Conservation (phyloP, 2,888 invertebrate genomes). For the Dromius quadrimaculatus region DNA sequence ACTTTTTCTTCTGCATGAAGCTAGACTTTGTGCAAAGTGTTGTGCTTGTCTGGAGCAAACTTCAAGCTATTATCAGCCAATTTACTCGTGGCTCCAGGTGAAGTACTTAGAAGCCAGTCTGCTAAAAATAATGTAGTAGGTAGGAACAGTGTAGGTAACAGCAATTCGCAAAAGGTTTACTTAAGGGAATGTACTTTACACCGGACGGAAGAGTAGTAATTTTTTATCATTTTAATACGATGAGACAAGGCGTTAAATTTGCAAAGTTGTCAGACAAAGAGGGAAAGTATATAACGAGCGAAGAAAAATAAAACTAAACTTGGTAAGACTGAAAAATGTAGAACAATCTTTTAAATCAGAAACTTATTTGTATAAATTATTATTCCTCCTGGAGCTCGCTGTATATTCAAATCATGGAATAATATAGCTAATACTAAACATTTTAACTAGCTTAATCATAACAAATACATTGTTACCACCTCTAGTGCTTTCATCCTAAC, state of each 20-base stretch:
- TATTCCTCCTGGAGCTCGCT: background rate
- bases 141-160: background rate
- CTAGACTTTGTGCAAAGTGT: background rate
- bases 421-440: background rate
- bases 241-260: background rate
- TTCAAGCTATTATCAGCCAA: conserved; percentile 15
- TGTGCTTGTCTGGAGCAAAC: background rate
- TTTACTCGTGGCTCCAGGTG: conserved; percentile 3
- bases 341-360: background rate
- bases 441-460: background rate
- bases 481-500: background rate
- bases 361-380: background rate
- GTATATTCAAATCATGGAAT: no score
- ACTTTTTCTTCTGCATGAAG: background rate
- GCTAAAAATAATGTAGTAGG: conserved; percentile 10
- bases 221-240: conserved; percentile 1
- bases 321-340: no score
- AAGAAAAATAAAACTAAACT: background rate
- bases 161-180: no score
- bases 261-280: background rate
- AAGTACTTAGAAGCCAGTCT: background rate
- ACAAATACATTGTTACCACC: background rate
- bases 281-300: background rate
- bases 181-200: no score
- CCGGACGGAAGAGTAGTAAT: no score